phyloP scores from a whole-genome alignment of 2,113 vertebrate species.

The Origma solitaria region DNA sequence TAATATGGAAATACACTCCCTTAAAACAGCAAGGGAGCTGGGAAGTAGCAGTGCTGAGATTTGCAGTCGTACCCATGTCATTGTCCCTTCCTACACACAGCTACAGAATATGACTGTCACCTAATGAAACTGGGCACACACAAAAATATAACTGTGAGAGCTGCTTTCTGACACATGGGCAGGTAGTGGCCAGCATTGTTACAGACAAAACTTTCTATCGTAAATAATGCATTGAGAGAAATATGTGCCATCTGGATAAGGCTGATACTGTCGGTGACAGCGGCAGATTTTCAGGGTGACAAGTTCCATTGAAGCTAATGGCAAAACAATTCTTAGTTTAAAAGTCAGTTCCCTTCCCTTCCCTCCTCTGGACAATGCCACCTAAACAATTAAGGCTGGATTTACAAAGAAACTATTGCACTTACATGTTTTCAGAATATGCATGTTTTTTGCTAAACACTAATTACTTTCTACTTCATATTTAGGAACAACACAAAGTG shows the following conservation, averaged over 20 bases:
- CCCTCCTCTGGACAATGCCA: neutral
- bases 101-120: neutral
- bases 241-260: neutral
- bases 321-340: neutral
- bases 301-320: neutral
- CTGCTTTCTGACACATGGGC: neutral
- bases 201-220: neutral
- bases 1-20: neutral
- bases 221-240: neutral
- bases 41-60: rapidly evolving
- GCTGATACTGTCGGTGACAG: neutral
- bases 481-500: neutral
- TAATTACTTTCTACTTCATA: neutral
- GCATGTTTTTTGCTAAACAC: neutral
- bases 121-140: neutral
- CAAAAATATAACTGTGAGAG: neutral
- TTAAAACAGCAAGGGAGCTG: neutral
- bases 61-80: neutral
- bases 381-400: neutral
- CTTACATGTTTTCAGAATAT: neutral
- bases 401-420: neutral
- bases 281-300: neutral
- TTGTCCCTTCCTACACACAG: neutral
- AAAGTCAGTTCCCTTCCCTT: neutral
- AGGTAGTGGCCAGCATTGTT: neutral